Percentiles rank a stretch among this genome's conserved stretches.
Evolutionary conservation across 2,888 invertebrate genomes (phyloP).

Genomic region (Ennomos fuscantarius): DNA sequence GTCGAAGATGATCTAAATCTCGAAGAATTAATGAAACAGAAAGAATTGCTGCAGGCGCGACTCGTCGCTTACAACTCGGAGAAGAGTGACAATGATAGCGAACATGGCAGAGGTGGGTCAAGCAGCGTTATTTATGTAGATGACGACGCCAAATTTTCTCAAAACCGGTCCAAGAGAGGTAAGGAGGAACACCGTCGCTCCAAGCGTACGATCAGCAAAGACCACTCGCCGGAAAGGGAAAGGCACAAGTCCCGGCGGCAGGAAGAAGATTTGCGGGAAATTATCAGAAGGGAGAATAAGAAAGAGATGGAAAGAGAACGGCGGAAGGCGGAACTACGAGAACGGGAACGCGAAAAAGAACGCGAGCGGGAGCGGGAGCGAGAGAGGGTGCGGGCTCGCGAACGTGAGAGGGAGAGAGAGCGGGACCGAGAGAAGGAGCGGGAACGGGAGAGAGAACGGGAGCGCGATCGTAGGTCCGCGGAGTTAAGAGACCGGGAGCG

Average conservation of each 20-base stretch:
- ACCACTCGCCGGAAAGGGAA: constrained; percentile 57
- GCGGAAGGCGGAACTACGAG: constrained; percentile 52
- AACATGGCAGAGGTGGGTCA: constrained; percentile 31
- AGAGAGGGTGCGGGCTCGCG: constrained; percentile 48
- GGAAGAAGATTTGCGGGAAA: constrained; percentile 75
- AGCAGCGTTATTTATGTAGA: constrained; percentile 77
- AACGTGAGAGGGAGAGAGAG: constrained; percentile 52
- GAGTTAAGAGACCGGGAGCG: constrained; percentile 29
- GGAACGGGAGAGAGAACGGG: constrained; percentile 38
- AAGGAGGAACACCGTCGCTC: constrained; percentile 65
- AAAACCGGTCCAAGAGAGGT: constrained; percentile 67
- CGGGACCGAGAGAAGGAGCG: constrained; percentile 48
- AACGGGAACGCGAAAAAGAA: constrained; percentile 51
- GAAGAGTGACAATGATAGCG: constrained; percentile 82
- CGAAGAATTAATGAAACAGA: constrained; percentile 95
- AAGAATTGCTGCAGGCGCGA: constrained; percentile 92
- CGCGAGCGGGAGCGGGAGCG: constrained; percentile 52
- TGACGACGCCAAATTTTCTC: constrained; percentile 67
- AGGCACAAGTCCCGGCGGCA: constrained; percentile 60
- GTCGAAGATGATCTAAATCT: constrained; percentile 94
- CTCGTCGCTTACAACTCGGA: constrained; percentile 91
- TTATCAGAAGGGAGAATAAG: constrained; percentile 66
- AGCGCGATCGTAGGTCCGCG: background rate
- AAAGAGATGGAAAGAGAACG: constrained; percentile 64
- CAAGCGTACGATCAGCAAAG: constrained; percentile 72